phyloP scores from a whole-genome alignment of 2,113 vertebrate genomes.

The Coptodon bakossiorum region DNA sequence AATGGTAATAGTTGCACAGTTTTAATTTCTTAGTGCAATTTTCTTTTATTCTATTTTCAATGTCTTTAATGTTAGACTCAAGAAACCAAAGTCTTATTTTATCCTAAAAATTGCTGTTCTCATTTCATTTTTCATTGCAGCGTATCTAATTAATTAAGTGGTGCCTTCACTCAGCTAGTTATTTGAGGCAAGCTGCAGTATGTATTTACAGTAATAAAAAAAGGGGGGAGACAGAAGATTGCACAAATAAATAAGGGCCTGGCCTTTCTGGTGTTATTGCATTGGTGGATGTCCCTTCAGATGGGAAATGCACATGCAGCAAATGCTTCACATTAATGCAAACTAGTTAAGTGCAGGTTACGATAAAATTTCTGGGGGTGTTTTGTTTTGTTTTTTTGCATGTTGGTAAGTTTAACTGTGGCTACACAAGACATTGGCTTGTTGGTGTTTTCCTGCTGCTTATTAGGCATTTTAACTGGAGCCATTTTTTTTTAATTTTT shows the following conservation, averaged over 20 bases:
- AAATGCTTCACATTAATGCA: not conserved
- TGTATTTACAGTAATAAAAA: not conserved
- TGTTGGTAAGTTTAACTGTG: not conserved
- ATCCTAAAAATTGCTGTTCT: not conserved
- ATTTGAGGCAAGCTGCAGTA: not conserved
- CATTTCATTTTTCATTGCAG: not conserved
- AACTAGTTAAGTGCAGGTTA: not conserved
- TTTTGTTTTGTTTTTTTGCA: not conserved
- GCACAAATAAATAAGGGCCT: not conserved
- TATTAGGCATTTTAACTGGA: not conserved
- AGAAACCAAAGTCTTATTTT: not conserved
- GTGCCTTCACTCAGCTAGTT: not conserved
- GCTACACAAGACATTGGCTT: not conserved
- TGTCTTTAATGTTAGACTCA: not conserved
- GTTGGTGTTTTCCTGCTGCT: not conserved
- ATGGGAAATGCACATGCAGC: not conserved
- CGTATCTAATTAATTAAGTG: not conserved
- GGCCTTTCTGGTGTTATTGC: not conserved
- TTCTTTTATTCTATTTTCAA: not conserved
- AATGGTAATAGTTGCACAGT: not conserved
- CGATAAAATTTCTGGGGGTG: rapidly evolving
- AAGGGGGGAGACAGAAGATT: not conserved
- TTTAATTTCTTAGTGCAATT: not conserved
- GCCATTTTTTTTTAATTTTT: not conserved
- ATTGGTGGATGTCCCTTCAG: not conserved